phyloP scores from a whole-genome alignment of 1,140 invertebrate genomes.

The Drepana arcuata region DNA sequence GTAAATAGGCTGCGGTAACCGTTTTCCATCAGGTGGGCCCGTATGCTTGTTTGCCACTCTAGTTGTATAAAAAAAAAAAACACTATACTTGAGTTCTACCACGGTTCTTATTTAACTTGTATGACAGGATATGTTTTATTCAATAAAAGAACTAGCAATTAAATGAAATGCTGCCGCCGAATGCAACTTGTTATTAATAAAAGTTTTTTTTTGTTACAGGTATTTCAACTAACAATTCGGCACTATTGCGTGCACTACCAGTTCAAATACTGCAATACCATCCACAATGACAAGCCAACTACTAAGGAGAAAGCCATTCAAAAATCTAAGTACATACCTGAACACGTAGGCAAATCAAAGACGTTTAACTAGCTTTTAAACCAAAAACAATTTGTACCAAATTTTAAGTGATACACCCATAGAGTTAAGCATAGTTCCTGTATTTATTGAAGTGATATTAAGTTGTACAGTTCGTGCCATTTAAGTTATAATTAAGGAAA shows the following conservation, averaged over 20 bases:
- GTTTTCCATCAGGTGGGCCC: too few relatives aligned
- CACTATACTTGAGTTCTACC: too few relatives aligned
- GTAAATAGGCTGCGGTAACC: too few relatives aligned
- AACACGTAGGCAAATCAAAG: constrained; percentile 38
- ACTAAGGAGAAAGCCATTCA: constrained; percentile 40
- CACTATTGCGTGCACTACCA: constrained; percentile 9
- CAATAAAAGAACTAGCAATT: too few relatives aligned
- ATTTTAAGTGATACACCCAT: constrained; percentile 28
- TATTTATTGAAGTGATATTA: constrained; percentile 48
- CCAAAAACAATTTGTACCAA: constrained; percentile 13
- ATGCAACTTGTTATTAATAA: too few relatives aligned
- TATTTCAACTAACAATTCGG: constrained; percentile 5
- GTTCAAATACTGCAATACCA: constrained; percentile 9
- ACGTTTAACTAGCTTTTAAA: constrained; percentile 13
- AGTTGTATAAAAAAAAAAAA: too few relatives aligned
- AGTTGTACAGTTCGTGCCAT: constrained; percentile 41
- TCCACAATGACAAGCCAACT: constrained; percentile 42
- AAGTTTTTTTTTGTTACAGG: constrained; percentile 31
- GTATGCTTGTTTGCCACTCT: too few relatives aligned
- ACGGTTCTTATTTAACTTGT: neutral
- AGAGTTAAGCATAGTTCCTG: constrained; percentile 33
- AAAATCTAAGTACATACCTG: constrained; percentile 41
- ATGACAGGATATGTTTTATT: neutral
- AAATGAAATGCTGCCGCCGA: too few relatives aligned
- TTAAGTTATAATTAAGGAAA: constrained; percentile 20